Percentiles rank a stretch among this genome's conserved stretches.
phyloP scores from a whole-genome alignment of 2,113 vertebrate genomes.

The Phylloscopus trochiloides region DNA sequence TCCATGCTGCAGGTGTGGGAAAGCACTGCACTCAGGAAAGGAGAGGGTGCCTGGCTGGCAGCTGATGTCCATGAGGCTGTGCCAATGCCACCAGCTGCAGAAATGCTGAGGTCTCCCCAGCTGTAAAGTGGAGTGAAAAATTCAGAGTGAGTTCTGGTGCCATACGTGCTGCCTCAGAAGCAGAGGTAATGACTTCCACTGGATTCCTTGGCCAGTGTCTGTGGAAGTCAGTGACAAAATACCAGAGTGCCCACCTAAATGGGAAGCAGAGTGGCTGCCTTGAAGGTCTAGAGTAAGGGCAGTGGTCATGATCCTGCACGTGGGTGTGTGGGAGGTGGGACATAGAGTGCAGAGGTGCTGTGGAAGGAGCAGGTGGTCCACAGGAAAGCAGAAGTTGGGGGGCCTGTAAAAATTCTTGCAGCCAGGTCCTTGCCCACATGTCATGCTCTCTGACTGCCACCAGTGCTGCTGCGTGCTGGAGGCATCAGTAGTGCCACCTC shows the following conservation, averaged over 20 bases:
- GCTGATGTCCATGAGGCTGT: not conserved
- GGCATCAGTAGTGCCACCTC: not conserved
- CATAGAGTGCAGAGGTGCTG: not conserved
- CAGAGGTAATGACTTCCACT: not conserved
- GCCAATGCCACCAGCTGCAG: fast-evolving
- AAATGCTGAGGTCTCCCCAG: not conserved
- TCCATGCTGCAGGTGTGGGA: not conserved
- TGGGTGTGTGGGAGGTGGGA: not conserved
- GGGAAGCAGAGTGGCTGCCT: not conserved
- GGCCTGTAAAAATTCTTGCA: not conserved
- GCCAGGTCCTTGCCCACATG: not conserved
- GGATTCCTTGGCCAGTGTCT: not conserved
- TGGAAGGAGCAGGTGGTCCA: not conserved
- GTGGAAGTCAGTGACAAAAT: not conserved
- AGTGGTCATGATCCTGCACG: not conserved
- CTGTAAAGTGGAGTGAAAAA: not conserved
- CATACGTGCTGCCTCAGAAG: not conserved
- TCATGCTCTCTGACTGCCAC: not conserved
- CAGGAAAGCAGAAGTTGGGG: not conserved
- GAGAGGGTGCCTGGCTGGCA: not conserved
- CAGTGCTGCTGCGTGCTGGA: not conserved
- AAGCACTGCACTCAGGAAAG: fast-evolving
- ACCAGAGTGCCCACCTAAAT: too few species aligned
- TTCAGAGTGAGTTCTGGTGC: not conserved
- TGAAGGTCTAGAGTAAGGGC: not conserved